Evolutionary conservation across 2,888 invertebrate species (phyloP).

Genomic region (Pediacus dermestoides): DNA sequence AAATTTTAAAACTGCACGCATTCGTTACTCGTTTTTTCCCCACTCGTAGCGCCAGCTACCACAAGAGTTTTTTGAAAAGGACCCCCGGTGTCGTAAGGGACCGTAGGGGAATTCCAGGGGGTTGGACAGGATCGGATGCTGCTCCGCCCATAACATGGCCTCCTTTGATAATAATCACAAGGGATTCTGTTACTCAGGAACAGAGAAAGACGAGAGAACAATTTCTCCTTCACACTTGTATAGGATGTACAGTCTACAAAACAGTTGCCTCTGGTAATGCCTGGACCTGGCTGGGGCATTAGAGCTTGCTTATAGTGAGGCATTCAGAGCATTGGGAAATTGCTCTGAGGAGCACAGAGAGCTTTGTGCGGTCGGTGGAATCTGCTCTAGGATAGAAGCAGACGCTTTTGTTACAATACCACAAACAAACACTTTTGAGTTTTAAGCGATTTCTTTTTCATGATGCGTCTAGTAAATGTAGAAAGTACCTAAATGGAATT

Average conservation of each 20-base stretch:
- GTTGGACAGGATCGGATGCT: constrained; percentile 36
- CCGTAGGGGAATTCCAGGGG: constrained; percentile 31
- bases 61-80: constrained; percentile 25
- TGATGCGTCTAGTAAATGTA: no score
- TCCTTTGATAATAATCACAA: constrained; percentile 48
- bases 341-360: no score
- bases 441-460: no score
- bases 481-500: no score
- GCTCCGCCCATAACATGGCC: constrained; percentile 51
- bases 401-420: no score
- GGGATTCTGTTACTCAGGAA: constrained; percentile 36
- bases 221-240: no score
- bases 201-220: neutral
- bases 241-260: no score
- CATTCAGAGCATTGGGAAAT: no score
- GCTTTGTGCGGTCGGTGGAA: no score
- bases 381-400: no score
- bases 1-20: constrained; percentile 36
- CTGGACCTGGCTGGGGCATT: constrained; percentile 1
- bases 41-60: constrained; percentile 44
- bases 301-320: no score
- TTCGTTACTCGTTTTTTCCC: constrained; percentile 43
- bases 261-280: constrained; percentile 4
- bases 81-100: constrained; percentile 23
- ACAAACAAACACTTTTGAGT: no score